Evolutionary conservation across 2,888 invertebrate species (phyloP), one percentile per base, ranked within the genome.

Genomic region (Campoplex capitator): DNA sequence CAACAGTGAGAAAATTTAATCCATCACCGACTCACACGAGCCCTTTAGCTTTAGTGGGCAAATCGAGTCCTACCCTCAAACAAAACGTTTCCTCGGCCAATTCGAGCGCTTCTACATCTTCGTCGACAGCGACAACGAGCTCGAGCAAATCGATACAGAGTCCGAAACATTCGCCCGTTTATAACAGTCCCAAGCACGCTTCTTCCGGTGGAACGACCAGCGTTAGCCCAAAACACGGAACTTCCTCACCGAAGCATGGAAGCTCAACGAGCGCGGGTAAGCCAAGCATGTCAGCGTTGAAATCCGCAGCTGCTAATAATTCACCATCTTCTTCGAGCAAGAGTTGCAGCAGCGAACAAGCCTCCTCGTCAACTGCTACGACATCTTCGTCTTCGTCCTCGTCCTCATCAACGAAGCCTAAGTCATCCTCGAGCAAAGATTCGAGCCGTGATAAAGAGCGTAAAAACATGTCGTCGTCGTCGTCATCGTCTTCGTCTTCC

Each of bases 271-370:
- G 96, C 83, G 97, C 97, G 0, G 98, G 98, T 0, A 98, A 98
- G 92, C 98, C 98, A 0, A 98, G 98, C 92, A 98, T 98, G 97
- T 97, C 98, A 0, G 96, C 98, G 0, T 94, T 98, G 35, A 98
- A 98, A 93, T 98, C 97, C 56, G 97, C 98, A 0, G 96, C 97
- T 11, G 89, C 88, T 0, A 96, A 96, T 91, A 97, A 87, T 51
- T 89, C 97, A 2, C 97, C 97, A 9, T 82, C 89, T 2, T 88
- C 86, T 8, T 76, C 85, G 1, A 95, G 95, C 95, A 74, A 96
- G 96, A 94, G 92, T 73, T 87, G 81, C 48, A 80, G 70, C 48
- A 65, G 70, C 58, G 89, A 88, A 2, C 76, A 76, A 42, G 45
- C 74, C 9, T 42, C 68, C 80, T 89, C 71, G 89, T 90, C 13